phyloP scores from a whole-genome alignment of 1,140 invertebrate genomes.

The Atta cephalotes region DNA sequence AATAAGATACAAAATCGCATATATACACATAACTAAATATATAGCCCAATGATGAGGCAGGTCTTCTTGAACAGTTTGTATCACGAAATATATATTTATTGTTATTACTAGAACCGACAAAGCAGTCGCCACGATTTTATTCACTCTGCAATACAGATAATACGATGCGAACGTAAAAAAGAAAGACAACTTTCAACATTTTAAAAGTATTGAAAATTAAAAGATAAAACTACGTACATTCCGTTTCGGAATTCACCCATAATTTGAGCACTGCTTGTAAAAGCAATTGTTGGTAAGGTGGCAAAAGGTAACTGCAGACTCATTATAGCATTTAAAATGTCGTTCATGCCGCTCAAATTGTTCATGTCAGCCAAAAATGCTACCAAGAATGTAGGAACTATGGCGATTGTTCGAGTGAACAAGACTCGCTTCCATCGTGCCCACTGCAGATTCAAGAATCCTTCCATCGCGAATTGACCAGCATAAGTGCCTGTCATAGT shows the following conservation, averaged over 20 bases:
- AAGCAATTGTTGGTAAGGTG: conserved; percentile 94
- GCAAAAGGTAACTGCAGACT: conserved; percentile 94
- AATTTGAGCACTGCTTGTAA: conserved; percentile 92
- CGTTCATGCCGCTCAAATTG: conserved; percentile 94
- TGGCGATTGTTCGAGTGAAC: conserved; percentile 95
- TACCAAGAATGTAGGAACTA: conserved; percentile 94
- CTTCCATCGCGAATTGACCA: conserved; percentile 94
- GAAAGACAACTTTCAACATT: neutral
- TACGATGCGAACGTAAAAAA: conserved; percentile 49
- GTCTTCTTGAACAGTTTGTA: conserved; percentile 87
- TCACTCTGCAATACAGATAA: conserved; percentile 86
- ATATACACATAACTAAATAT: conserved; percentile 87
- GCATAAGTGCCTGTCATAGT: conserved; percentile 95
- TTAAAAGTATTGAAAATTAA: conserved; percentile 17
- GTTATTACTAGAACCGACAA: conserved; percentile 91
- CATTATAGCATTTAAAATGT: conserved; percentile 96
- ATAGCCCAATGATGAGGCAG: conserved; percentile 86
- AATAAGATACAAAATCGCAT: conserved; percentile 89
- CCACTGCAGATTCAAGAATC: conserved; percentile 96
- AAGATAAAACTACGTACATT: conserved; percentile 86
- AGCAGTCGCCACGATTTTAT: conserved; percentile 89
- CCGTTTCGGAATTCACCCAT: conserved; percentile 95
- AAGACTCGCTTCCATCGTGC: conserved; percentile 95
- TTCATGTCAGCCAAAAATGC: conserved; percentile 92
- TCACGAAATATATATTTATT: conserved; percentile 95